Evolutionary conservation across 2,888 invertebrate genomes (phyloP).

Genomic region (Lycocerus yunnanus): DNA sequence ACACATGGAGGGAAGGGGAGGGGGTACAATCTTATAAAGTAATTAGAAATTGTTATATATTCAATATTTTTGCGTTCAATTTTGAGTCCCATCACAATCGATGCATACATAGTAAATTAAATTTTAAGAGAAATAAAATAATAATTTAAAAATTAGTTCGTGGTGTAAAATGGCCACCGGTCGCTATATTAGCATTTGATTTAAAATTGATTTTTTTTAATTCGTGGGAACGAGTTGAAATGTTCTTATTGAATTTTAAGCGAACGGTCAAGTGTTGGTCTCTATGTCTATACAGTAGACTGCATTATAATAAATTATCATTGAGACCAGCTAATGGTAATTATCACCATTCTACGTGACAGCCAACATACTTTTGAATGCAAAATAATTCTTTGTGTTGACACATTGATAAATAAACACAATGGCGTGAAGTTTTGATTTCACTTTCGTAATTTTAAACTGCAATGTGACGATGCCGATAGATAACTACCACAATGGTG

Average conservation of each 20-base stretch:
- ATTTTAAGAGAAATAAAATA: no score
- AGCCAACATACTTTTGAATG: not conserved
- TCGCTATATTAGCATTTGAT: no score
- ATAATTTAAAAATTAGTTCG: no score
- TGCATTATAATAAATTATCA: not conserved
- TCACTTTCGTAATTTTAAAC: not conserved
- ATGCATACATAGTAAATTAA: no score
- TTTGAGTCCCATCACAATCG: no score
- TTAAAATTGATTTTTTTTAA: no score
- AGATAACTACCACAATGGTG: not conserved
- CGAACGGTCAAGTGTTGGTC: not conserved
- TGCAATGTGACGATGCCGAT: not conserved
- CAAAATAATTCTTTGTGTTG: not conserved
- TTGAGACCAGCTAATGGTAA: not conserved
- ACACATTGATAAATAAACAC: not conserved
- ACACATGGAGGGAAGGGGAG: no score
- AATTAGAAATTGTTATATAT: no score
- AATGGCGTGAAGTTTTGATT: not conserved
- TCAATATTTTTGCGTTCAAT: no score
- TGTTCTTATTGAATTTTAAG: not conserved
- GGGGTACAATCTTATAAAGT: no score
- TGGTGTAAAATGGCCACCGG: no score
- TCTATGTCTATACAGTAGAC: not conserved
- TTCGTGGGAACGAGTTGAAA: not conserved
- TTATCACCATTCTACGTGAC: not conserved